Percentiles rank a stretch among this genome's conserved stretches.
Conservation (phyloP, 2,113 vertebrate genomes). For the Dipodomys spectabilis region DNA sequence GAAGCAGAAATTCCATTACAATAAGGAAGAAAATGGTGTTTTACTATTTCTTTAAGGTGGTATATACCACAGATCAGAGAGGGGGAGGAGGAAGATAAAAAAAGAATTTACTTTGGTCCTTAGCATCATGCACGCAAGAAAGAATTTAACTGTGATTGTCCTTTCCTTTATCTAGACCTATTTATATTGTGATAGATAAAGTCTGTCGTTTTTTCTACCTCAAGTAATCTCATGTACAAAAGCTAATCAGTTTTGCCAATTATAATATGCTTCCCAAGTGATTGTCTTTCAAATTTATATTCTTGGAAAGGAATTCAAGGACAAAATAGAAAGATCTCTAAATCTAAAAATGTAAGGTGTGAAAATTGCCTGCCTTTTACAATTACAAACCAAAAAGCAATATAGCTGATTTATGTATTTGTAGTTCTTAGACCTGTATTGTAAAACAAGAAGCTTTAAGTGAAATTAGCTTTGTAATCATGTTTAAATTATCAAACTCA, state of each 20-base stretch:
- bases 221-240: constrained; percentile 41
- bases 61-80: background rate
- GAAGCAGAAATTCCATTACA: constrained; percentile 13
- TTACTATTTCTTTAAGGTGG: constrained; percentile 53
- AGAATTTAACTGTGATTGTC: constrained; percentile 60
- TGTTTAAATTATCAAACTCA: constrained; percentile 6
- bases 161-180: constrained; percentile 30
- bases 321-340: constrained; percentile 27
- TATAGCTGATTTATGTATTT: background rate
- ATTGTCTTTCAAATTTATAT: constrained; percentile 61
- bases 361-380: background rate
- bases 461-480: constrained; percentile 1
- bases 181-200: constrained; percentile 54
- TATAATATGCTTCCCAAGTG: constrained; percentile 46
- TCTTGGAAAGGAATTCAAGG: constrained; percentile 51
- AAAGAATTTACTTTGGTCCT: constrained; percentile 58
- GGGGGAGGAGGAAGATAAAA: background rate
- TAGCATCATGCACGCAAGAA: background rate
- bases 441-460: constrained; percentile 7
- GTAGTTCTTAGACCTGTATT: background rate
- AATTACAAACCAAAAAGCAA: constrained; percentile 27
- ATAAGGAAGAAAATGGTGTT: background rate
- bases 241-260: constrained; percentile 57
- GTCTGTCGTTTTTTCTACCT: constrained; percentile 42
- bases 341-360: constrained; percentile 27